Percentiles rank a stretch among this genome's conserved stretches.
Conservation (phyloP, 2,113 vertebrate genomes). For the Meles meles region DNA sequence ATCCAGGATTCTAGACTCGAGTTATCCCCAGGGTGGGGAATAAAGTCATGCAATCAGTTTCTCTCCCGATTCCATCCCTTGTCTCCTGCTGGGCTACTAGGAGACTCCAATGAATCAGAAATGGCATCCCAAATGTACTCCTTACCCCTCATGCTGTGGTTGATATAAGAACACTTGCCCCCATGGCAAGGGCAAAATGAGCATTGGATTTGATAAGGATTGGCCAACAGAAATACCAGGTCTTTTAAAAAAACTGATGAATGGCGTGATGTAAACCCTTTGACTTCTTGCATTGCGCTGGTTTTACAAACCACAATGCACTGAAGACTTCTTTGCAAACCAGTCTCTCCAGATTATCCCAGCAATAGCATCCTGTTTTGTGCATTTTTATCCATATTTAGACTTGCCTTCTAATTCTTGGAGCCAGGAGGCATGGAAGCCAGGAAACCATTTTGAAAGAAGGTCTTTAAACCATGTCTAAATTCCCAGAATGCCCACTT, state of each 20-base stretch:
- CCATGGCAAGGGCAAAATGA: not conserved
- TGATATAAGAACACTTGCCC: rapidly evolving
- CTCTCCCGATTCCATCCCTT: rapidly evolving
- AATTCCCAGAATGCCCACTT: rapidly evolving
- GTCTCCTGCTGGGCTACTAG: not conserved
- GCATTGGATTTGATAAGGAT: not conserved
- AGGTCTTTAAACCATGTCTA: not conserved
- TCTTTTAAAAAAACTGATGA: not conserved
- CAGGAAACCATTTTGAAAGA: not conserved
- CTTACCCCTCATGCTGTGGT: not conserved
- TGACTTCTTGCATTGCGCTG: not conserved
- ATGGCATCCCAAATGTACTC: rapidly evolving
- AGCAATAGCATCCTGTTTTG: not conserved
- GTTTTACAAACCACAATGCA: not conserved
- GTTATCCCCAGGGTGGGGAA: not conserved
- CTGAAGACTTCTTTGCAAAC: not conserved
- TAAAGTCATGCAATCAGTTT: rapidly evolving
- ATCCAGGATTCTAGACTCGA: not conserved
- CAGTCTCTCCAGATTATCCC: not conserved
- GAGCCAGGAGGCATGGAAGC: not conserved
- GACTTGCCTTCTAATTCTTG: not conserved
- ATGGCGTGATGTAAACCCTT: rapidly evolving
- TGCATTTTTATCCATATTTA: not conserved
- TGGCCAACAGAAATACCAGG: not conserved
- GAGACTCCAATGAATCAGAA: not conserved